These are phyloP conservation scores for Cyanistes caeruleus DNA, from an alignment of 2,113 vertebrate species.

Conservation along the genomic window DNA sequence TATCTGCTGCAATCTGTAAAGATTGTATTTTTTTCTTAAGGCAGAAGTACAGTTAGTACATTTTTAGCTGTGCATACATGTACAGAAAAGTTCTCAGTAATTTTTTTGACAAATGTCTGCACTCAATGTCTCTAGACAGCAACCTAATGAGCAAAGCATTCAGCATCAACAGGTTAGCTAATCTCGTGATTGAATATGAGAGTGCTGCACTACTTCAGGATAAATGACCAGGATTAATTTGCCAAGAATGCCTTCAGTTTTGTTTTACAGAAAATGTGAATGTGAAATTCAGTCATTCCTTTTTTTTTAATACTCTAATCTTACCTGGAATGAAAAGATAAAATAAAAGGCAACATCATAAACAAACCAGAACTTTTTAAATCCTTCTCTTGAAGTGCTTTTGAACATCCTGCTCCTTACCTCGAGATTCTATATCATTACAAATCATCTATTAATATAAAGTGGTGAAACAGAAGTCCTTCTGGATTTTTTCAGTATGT, in stretches of 20 bases:
- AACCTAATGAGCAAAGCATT: conserved; percentile 48
- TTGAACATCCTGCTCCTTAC: background rate
- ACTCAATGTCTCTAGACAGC: conserved; percentile 24
- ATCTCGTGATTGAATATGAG: conserved; percentile 32
- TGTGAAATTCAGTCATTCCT: background rate
- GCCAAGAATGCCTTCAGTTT: background rate
- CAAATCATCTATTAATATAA: background rate
- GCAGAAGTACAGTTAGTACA: background rate
- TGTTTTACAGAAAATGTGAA: background rate
- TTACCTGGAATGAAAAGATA: background rate
- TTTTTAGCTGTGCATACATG: background rate
- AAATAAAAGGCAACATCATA: background rate
- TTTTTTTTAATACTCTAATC: background rate
- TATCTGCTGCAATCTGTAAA: background rate
- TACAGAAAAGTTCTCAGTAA: conserved; percentile 18
- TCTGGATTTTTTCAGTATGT: background rate
- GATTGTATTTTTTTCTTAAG: background rate
- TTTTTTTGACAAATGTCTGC: conserved; percentile 44
- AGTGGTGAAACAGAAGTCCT: background rate
- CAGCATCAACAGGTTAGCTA: conserved; percentile 57
- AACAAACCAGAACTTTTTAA: background rate
- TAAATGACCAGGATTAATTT: conserved; percentile 46
- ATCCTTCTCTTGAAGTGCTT: background rate
- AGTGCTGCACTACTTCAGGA: background rate
- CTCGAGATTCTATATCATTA: background rate